These are phyloP conservation scores for Brachionus asplanchnoidis DNA, from an alignment of 1,140 invertebrate genomes.

Conservation along the genomic window DNA sequence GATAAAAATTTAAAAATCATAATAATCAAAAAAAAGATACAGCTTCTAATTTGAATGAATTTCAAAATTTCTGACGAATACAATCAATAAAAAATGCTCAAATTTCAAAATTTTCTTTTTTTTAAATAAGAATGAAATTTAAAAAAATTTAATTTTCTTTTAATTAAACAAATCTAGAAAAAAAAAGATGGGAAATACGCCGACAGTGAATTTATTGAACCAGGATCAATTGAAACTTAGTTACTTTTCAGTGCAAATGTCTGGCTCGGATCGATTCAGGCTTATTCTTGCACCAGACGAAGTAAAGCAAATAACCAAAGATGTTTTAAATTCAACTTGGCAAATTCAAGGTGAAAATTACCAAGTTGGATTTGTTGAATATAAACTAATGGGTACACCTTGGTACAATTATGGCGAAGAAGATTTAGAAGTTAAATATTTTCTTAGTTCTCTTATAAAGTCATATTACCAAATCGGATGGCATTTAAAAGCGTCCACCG, in stretches of 20 bases:
- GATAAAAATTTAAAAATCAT: too few relatives aligned
- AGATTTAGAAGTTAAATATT: not conserved
- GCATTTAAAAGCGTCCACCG: not conserved
- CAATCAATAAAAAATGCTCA: too few relatives aligned
- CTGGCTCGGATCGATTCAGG: not conserved
- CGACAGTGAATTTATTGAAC: not conserved
- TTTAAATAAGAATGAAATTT: not conserved
- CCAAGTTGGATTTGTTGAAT: conserved; percentile 6
- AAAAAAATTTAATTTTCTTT: not conserved
- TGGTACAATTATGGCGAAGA: not conserved
- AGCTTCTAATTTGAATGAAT: too few relatives aligned
- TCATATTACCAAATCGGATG: not conserved
- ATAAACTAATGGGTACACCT: not conserved
- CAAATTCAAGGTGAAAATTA: not conserved
- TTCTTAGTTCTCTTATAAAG: not conserved
- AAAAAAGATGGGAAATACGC: conserved; percentile 13
- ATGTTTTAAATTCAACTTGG: not conserved
- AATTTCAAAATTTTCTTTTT: too few relatives aligned
- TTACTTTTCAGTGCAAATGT: conserved; percentile 17
- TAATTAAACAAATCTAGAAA: not conserved
- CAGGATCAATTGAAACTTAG: not conserved
- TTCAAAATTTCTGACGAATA: too few relatives aligned
- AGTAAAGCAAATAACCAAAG: not conserved
- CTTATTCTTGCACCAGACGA: conserved; percentile 14
- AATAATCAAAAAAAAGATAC: too few relatives aligned